Evolutionary conservation across 1,140 invertebrate genomes (phyloP).

Genomic region (Scaptomyza graminum): DNA sequence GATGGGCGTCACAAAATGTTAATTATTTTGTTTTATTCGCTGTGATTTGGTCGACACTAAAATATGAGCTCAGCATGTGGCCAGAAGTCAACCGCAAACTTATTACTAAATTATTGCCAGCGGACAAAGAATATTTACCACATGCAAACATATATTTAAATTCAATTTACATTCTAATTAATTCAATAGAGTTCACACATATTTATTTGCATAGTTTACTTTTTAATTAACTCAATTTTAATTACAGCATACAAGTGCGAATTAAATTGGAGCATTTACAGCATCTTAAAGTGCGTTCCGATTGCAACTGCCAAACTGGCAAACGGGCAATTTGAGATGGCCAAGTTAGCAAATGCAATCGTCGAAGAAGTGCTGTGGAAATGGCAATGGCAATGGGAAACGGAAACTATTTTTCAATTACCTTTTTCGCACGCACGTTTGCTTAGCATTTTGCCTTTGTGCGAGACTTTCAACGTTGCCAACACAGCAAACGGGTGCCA

Average conservation of each 20-base stretch:
- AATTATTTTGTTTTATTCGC: conserved; percentile 77
- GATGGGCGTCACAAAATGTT: conserved; percentile 67
- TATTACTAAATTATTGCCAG: conserved; percentile 50
- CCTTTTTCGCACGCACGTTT: conserved; percentile 80
- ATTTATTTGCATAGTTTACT: neutral
- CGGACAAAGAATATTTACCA: conserved; percentile 22
- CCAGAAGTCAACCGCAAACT: conserved; percentile 36
- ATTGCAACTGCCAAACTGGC: conserved; percentile 54
- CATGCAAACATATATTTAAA: conserved; percentile 6
- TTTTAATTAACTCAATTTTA: conserved; percentile 30
- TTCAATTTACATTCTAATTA: conserved; percentile 4
- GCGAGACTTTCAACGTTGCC: conserved; percentile 29
- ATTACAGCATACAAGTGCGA: conserved; percentile 48
- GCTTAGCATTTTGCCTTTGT: conserved; percentile 74
- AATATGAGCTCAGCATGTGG: conserved; percentile 68
- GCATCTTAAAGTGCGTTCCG: conserved; percentile 29
- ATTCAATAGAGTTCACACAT: neutral
- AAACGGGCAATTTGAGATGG: conserved; percentile 36
- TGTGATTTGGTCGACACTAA: conserved; percentile 63
- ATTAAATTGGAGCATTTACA: neutral
- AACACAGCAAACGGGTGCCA: neutral
- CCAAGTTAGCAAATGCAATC: conserved; percentile 48
- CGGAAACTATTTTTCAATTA: conserved; percentile 81
- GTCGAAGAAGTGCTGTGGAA: conserved; percentile 15
- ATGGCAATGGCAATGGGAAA: conserved; percentile 53